Evolutionary conservation across 2,888 invertebrate genomes (phyloP), one percentile per base, ranked within the genome.

Genomic region (Artemia sinica): DNA sequence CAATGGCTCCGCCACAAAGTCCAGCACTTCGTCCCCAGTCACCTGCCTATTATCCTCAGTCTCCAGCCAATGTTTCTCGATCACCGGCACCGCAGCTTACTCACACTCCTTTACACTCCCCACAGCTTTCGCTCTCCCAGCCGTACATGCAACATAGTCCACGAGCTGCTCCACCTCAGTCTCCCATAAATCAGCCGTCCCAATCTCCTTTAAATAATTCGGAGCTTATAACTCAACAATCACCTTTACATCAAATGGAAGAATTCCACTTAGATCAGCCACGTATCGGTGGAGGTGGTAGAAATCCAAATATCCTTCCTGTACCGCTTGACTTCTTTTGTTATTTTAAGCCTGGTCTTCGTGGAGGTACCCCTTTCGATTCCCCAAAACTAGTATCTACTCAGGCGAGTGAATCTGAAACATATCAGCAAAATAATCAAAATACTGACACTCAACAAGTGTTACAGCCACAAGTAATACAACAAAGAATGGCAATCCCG

Each of bases 251-350:
- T 1, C 71, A 71, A 66, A 66, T 41, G 49, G 52, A 51, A 14
- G 10, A 14, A 41, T 58, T 67, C 49, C 49, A 73, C 65, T 71
- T 72, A 51, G 73, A 73, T 66, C 74, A 74, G n/a, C 76, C 74
- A 49, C 71, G 28, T 28, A 28, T 28, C 28, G 58, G 58, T 10
- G 58, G 58, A 10, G 58, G 58, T 58, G 58, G 58, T 10, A n/a
- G 58, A n/a, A 58, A 58, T 9, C 58, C 58, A 18, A 58, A 58
- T 10, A 58, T 58, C 2, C 58, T 58, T 58, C 58, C 58, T 8
- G 58, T 18, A n/a, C 58, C n/a, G 58, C 18, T 58, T 58, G 58
- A 8, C 0, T 8, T 14, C 10, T 58, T 9, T 58, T 14, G 58
- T 8, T 58, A 58, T 58, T 14, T n/a, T 58, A 58, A 58, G 10